Percentiles rank a stretch among this genome's conserved stretches.
These are phyloP conservation scores for Microctenopoma lineatum DNA, from an alignment of 2,797 vertebrate species.

Conservation along the genomic window DNA sequence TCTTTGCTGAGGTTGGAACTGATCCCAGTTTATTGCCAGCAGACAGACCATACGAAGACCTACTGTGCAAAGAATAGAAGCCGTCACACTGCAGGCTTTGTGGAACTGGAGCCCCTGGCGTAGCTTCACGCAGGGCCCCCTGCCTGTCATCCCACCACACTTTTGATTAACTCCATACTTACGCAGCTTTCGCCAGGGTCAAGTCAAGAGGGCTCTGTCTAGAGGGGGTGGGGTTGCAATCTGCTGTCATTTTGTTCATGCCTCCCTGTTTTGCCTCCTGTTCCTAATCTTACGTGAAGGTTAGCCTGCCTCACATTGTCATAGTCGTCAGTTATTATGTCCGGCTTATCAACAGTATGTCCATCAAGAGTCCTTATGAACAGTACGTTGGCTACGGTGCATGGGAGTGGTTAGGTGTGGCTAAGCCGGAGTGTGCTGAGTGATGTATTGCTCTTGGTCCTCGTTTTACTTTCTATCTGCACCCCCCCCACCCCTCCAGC, in stretches of 20 bases:
- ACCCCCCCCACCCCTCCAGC: neutral
- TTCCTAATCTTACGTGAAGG: conserved; percentile 15
- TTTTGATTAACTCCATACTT: conserved; percentile 81
- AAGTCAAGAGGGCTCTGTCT: conserved; percentile 51
- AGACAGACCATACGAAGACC: conserved; percentile 44
- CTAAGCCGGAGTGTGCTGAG: conserved; percentile 40
- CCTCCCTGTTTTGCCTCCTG: conserved; percentile 7
- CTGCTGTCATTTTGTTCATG: conserved; percentile 42
- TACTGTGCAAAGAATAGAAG: conserved; percentile 22
- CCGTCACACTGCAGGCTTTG: conserved; percentile 66
- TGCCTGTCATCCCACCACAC: conserved; percentile 72
- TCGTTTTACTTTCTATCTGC: conserved; percentile 33
- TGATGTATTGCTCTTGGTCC: conserved; percentile 40
- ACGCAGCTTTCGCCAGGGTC: conserved; percentile 64
- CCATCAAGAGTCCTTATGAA: conserved; percentile 23
- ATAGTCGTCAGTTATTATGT: conserved; percentile 20
- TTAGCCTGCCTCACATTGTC: conserved; percentile 22
- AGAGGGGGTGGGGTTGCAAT: conserved; percentile 19
- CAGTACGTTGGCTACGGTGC: conserved; percentile 1
- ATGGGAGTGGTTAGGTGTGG: conserved; percentile 16
- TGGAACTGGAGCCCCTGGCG: conserved; percentile 59
- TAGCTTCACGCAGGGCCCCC: conserved; percentile 62
- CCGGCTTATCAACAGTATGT: conserved; percentile 5
- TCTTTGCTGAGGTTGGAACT: conserved; percentile 45
- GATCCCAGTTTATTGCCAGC: conserved; percentile 62